Base-by-base conservation (phyloP, 2,113 vertebrate species). In the Corythaeola cristata region DNA sequence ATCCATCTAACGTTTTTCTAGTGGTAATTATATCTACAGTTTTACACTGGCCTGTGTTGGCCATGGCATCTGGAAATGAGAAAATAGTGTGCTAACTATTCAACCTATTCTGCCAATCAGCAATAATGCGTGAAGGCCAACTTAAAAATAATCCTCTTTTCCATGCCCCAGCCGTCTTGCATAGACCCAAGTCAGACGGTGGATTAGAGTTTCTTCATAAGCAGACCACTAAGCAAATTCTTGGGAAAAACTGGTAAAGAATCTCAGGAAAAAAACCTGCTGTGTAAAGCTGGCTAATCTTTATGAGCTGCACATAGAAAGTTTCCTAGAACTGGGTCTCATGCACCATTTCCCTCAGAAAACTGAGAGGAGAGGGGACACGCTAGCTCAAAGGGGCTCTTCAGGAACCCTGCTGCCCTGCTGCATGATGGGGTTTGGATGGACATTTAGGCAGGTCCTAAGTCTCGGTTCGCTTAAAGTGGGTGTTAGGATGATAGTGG, bases 391-490 rank as follows among this genome's bases (percentile, higher is more conserved):
- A 26, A 66, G 19, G 28, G 33, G 7, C 6, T 52, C 11, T 41
- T 20, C 27, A 39, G 53, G 41, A 81, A 9, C 8, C 6, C 37
- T 35, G 17, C 15, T 55, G 13, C 39, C 27, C 20, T 6, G 5
- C 14, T 49, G 64, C 3, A 0, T n/a, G 12, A 44, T 3, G 4
- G 12, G 7, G 4, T 12, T 55, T 23, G 8, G 2, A 26, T 16
- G 22, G 41, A 35, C 4, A 6, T 9, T 4, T 12, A 69, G 56
- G 12, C 5, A 52, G 8, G 30, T 49, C 27, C 18, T 63, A 58
- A 52, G 26, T 20, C 62, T 59, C 2, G 0, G 26, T 63, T 49
- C 30, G 16, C n/a, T 80, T 64, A 21, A 69, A 41, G 4, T 6
- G 12, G 26, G 20, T 64, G 33, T 55, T 41, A 52, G 53, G 35